These are phyloP conservation scores for Polyodon spathula DNA, from an alignment of 2,113 vertebrate species.

Conservation along the genomic window DNA sequence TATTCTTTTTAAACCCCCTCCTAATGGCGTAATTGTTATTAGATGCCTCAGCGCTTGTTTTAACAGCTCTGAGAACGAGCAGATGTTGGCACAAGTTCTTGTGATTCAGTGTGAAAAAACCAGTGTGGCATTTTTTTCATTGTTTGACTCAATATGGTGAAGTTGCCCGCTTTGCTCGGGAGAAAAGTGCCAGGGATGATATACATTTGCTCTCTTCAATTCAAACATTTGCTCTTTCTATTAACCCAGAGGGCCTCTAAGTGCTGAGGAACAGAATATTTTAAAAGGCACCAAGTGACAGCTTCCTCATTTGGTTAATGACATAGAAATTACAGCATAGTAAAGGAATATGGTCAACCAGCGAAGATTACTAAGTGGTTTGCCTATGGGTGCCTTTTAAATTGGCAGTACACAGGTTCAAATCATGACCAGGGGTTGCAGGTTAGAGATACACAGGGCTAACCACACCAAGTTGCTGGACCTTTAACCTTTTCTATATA, in stretches of 20 bases:
- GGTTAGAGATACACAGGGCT: no score
- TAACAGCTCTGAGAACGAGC: constrained; percentile 90
- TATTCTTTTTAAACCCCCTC: constrained; percentile 54
- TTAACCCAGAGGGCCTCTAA: constrained; percentile 33
- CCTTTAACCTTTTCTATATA: no score
- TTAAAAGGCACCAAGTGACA: constrained; percentile 47
- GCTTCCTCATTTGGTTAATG: background rate
- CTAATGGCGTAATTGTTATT: constrained; percentile 64
- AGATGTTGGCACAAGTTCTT: constrained; percentile 78
- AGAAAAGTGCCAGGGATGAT: constrained; percentile 61
- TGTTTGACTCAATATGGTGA: constrained; percentile 98
- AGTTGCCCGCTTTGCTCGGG: constrained; percentile 67
- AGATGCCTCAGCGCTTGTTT: constrained; percentile 67
- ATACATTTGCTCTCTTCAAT: constrained; percentile 62
- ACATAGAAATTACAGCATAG: background rate
- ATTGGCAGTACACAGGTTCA: no score
- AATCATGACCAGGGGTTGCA: no score
- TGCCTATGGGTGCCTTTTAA: no score
- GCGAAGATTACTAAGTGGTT: no score
- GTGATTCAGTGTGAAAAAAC: constrained; percentile 55
- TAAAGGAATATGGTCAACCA: background rate
- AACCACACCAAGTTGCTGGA: no score
- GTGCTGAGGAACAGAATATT: constrained; percentile 36
- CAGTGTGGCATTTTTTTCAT: constrained; percentile 71
- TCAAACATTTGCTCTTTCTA: constrained; percentile 55